Evolutionary conservation across 2,888 invertebrate species (phyloP).

Genomic region (Eupithecia insigniata): DNA sequence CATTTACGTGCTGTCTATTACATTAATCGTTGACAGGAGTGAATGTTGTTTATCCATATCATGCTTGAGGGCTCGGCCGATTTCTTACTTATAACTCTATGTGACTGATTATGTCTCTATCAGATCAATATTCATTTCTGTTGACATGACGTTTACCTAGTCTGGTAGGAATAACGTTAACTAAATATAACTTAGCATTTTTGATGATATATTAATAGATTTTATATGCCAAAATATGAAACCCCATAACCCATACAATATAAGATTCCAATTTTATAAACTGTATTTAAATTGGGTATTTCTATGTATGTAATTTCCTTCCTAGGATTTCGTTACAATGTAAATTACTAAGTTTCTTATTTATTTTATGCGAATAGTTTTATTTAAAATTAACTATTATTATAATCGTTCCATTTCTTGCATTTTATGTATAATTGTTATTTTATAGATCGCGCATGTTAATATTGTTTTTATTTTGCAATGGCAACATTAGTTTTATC

Average conservation of each 20-base stretch:
- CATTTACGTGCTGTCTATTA: slow-evolving; percentile 69
- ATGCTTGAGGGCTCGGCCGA: slow-evolving; percentile 38
- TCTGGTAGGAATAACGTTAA: slow-evolving; percentile 57
- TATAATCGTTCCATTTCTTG: slow-evolving; percentile 79
- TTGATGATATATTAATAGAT: slow-evolving; percentile 51
- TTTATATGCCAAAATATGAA: slow-evolving; percentile 46
- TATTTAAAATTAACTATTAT: slow-evolving; percentile 57
- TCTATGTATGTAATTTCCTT: slow-evolving; percentile 54
- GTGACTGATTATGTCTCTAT: slow-evolving; percentile 23
- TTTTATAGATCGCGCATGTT: slow-evolving; percentile 76
- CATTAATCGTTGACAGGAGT: slow-evolving; percentile 53
- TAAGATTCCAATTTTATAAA: slow-evolving; percentile 23
- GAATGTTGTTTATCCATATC: slow-evolving; percentile 51
- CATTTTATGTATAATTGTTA: slow-evolving; percentile 82
- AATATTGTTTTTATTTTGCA: slow-evolving; percentile 64
- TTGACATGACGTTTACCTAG: slow-evolving; percentile 53
- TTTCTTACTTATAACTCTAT: slow-evolving; percentile 1
- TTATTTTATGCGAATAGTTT: slow-evolving; percentile 73
- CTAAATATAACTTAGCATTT: slow-evolving; percentile 48
- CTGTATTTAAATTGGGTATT: slow-evolving; percentile 29
- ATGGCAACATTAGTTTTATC: slow-evolving; percentile 42
- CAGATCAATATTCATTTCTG: slow-evolving; percentile 42
- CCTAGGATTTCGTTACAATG: slow-evolving; percentile 79
- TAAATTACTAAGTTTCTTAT: slow-evolving; percentile 64
- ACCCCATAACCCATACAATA: slow-evolving; percentile 26